Percentiles rank a stretch among this genome's conserved stretches.
phyloP scores from a whole-genome alignment of 1,140 invertebrate species.

The Tigriopus japonicus region DNA sequence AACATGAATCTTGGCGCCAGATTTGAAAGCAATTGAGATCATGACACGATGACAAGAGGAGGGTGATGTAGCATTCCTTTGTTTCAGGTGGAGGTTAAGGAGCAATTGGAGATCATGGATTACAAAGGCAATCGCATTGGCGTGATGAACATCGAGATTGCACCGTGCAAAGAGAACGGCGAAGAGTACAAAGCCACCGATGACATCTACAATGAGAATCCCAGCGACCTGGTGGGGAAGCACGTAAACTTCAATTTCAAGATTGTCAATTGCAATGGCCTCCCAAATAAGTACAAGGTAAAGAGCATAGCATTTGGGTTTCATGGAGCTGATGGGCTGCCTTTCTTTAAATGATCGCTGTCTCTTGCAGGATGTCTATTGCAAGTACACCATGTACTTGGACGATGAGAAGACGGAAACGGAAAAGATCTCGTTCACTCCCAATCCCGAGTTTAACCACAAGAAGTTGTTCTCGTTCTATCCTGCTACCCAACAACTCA shows the following conservation, averaged over 20 bases:
- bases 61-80: no score
- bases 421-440: conserved; percentile 26
- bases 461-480: conserved; percentile 27
- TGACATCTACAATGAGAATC: conserved; percentile 31
- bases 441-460: conserved; percentile 36
- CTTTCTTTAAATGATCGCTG: background rate
- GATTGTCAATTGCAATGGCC: conserved; percentile 27
- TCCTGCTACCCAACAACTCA: conserved; percentile 23
- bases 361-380: conserved; percentile 30
- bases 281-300: conserved; percentile 33
- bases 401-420: conserved; percentile 30
- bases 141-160: conserved; percentile 31
- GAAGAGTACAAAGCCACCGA: conserved; percentile 31
- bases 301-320: conserved; percentile 14
- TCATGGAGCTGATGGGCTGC: background rate
- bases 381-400: conserved; percentile 33
- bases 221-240: conserved; percentile 29
- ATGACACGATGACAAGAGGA: no score
- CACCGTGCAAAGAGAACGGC: conserved; percentile 29
- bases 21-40: background rate
- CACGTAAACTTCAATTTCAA: conserved; percentile 31
- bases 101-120: conserved; percentile 34
- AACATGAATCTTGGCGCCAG: background rate
- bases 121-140: conserved; percentile 35
- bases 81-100: conserved; percentile 34